A percentile compares a stretch with the other conserved stretches of the same genome.
Evolutionary conservation across 2,113 vertebrate genomes (phyloP).

Genomic region (Baryphthengus martii): DNA sequence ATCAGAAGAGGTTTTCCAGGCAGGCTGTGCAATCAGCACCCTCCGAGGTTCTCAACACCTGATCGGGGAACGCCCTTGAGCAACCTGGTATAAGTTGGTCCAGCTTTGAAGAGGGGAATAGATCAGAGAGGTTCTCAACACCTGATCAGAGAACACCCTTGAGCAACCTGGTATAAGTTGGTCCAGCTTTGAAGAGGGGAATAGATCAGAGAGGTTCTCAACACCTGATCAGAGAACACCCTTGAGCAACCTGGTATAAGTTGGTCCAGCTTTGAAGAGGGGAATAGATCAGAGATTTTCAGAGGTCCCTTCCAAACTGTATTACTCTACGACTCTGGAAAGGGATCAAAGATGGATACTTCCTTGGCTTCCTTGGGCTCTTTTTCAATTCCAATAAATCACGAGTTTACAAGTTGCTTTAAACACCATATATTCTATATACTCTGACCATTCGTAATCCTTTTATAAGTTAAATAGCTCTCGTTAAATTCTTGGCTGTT

Average conservation of each 20-base stretch:
- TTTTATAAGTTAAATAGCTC: neutral
- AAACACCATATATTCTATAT: neutral
- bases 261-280: neutral
- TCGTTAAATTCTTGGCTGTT: neutral
- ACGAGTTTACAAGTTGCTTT: neutral
- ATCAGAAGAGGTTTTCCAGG: neutral
- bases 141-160: neutral
- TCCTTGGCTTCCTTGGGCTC: neutral
- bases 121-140: neutral
- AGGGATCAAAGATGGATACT: neutral
- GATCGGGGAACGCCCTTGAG: neutral
- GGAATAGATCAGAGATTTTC: neutral
- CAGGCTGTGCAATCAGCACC: neutral
- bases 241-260: neutral
- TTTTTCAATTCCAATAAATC: neutral
- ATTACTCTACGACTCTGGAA: neutral
- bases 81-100: neutral
- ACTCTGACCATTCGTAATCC: neutral
- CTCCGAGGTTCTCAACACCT: neutral
- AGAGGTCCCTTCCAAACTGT: neutral
- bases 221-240: neutral
- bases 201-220: neutral
- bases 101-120: neutral
- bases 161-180: neutral
- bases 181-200: neutral